phyloP scores from a whole-genome alignment of 2,113 vertebrate genomes.

The Chaetops frenatus region DNA sequence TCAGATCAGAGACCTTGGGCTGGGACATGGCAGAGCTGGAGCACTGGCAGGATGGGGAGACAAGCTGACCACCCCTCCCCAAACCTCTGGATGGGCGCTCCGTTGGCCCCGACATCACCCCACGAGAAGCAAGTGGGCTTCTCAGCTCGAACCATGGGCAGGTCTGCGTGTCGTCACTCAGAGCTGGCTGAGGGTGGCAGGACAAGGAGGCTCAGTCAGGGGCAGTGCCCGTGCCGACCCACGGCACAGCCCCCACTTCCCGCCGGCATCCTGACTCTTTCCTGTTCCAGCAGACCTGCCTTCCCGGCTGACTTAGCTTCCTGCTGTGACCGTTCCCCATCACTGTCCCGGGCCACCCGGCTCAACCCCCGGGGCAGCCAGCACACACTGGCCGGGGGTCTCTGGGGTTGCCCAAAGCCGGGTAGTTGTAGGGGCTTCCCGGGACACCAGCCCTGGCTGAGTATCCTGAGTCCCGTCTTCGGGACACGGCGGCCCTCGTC shows the following conservation, averaged over 20 bases:
- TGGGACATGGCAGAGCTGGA: background rate
- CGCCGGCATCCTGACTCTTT: background rate
- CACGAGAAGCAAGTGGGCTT: background rate
- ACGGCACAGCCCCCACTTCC: background rate
- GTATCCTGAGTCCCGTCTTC: too few relatives aligned
- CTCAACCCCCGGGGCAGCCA: background rate
- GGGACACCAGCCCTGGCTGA: background rate
- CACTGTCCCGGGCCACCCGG: too few relatives aligned
- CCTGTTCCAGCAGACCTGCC: background rate
- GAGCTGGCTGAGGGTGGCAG: background rate
- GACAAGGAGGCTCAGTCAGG: background rate
- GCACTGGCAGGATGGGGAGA: background rate
- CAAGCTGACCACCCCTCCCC: background rate
- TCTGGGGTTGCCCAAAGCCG: background rate
- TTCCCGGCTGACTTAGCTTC: conserved; percentile 28
- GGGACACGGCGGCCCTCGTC: background rate
- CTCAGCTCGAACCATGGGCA: background rate
- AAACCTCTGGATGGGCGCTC: background rate
- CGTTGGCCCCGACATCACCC: accelerated
- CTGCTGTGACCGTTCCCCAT: background rate
- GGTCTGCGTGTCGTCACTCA: accelerated
- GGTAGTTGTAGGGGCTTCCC: background rate
- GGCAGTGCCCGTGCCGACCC: background rate
- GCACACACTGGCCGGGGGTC: background rate
- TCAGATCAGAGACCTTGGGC: background rate